Conservation (phyloP, 2,888 invertebrate genomes). For the Tenthredo livida region DNA sequence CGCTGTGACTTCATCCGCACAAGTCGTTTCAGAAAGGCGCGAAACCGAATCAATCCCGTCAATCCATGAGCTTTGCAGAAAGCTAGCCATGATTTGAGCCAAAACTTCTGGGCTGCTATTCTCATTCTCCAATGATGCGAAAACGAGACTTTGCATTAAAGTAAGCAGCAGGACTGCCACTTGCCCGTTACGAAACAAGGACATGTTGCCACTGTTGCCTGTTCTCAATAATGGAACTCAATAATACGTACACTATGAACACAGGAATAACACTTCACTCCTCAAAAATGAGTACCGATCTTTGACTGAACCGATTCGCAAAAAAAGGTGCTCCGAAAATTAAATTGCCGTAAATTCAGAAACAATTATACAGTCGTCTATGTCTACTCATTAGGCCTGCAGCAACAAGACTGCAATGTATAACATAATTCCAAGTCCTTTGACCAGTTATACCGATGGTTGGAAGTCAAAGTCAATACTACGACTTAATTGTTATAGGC, state of each 20-base stretch:
- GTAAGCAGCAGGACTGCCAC: neutral
- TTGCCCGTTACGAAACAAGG: neutral
- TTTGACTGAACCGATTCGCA: neutral
- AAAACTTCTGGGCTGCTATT: neutral
- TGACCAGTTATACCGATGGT: too few relatives aligned
- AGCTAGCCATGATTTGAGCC: neutral
- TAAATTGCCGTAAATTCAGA: neutral
- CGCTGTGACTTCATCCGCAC: neutral
- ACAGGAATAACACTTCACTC: neutral
- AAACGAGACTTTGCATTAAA: neutral
- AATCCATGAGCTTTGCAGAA: neutral
- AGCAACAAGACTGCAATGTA: neutral
- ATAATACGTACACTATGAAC: neutral
- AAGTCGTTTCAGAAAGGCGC: neutral
- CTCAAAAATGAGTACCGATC: neutral
- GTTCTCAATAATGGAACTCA: neutral
- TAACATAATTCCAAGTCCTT: neutral
- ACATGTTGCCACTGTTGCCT: neutral
- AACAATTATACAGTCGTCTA: neutral
- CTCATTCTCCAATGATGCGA: neutral
- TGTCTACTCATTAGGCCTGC: neutral
- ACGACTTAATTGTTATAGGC: neutral
- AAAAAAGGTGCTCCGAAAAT: neutral
- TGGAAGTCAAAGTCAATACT: neutral
- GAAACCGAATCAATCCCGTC: neutral